Base-by-base conservation (phyloP, 2,797 vertebrate species). In the Ambastaia sidthimunki region DNA sequence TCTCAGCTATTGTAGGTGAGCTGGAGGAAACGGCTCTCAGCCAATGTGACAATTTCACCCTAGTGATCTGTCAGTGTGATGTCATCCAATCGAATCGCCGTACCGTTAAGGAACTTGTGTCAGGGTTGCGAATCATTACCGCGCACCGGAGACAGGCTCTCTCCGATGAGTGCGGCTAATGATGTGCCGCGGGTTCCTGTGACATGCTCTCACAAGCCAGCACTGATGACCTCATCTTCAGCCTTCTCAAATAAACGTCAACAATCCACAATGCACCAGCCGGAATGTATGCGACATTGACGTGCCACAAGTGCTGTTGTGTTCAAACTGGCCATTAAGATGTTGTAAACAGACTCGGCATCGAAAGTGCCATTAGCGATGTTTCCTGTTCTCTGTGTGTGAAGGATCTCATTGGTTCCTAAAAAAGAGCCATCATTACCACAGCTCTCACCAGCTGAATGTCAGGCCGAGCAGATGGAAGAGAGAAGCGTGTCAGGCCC, bases 101-200 rank as follows among this genome's bases (percentile, higher is more conserved):
- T 21, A 80, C 65, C 15, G 37, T 19, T 41, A 65, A 67, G 65
- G 57, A 74, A 73, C 57, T 63, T 13, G 55, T 83, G 73, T 84
- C 82, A 82, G 79, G 68, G 18, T 65, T 66, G 50, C 7, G 18
- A 83, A 76, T 83, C 67, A 80, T 82, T 82, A 78, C 70, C 9
- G 68, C 71, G 65, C 66, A 23, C 21, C 70, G 52, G 69, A 80
- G 71, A 68, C 70, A 47, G 76, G 73, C 80, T 59, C 63, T 55
- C 60, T 1, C 16, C 11, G 41, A 68, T 52, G 28, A 60, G 37
- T 59, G 16, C 16, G 54, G 52, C 55, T 79, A 83, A 83, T 72
- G 75, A 82, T 79, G 81, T 60, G 55, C 63, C 50, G 37, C 71
- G 50, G 57, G n/a, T 78, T 60, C 25, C 25, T 37, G 44, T 28